Percentiles rank a stretch among this genome's conserved stretches.
These are phyloP conservation scores for Lepidurus packardi DNA, from an alignment of 1,140 invertebrate species.

Conservation along the genomic window DNA sequence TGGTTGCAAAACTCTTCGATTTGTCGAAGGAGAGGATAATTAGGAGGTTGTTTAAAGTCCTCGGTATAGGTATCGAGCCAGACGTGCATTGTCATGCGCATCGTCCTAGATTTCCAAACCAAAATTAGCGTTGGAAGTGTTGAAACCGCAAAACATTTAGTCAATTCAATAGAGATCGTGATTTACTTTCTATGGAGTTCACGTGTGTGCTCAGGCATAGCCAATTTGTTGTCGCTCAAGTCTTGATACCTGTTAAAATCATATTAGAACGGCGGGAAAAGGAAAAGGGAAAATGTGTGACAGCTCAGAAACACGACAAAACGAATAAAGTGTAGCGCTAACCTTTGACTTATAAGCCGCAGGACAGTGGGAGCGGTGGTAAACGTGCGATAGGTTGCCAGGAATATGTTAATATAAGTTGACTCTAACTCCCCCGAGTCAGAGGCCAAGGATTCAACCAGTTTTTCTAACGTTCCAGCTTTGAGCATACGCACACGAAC, in stretches of 20 bases:
- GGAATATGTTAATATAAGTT: constrained; percentile 95
- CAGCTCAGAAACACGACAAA: constrained; percentile 33
- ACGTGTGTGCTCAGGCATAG: constrained; percentile 43
- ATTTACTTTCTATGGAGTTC: constrained; percentile 68
- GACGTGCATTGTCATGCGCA: constrained; percentile 72
- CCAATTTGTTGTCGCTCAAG: constrained; percentile 41
- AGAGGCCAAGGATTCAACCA: constrained; percentile 86
- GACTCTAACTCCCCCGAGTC: constrained; percentile 94
- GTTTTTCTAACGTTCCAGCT: constrained; percentile 85
- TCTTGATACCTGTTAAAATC: constrained; percentile 43
- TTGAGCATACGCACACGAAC: constrained; percentile 91
- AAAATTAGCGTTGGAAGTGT: neutral
- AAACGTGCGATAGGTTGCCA: constrained; percentile 88
- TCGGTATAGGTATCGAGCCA: constrained; percentile 96
- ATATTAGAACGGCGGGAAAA: constrained; percentile 35
- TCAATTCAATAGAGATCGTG: neutral
- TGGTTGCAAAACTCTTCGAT: constrained; percentile 77
- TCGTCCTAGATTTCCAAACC: constrained; percentile 55
- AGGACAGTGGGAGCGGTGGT: constrained; percentile 74
- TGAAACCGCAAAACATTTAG: neutral
- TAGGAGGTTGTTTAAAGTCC: constrained; percentile 87
- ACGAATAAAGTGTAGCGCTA: constrained; percentile 52
- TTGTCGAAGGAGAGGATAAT: constrained; percentile 69
- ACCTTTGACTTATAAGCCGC: constrained; percentile 69
- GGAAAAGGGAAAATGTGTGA: neutral